Evolutionary conservation across 2,888 invertebrate species (phyloP).

Genomic region (Ceramica pisi): DNA sequence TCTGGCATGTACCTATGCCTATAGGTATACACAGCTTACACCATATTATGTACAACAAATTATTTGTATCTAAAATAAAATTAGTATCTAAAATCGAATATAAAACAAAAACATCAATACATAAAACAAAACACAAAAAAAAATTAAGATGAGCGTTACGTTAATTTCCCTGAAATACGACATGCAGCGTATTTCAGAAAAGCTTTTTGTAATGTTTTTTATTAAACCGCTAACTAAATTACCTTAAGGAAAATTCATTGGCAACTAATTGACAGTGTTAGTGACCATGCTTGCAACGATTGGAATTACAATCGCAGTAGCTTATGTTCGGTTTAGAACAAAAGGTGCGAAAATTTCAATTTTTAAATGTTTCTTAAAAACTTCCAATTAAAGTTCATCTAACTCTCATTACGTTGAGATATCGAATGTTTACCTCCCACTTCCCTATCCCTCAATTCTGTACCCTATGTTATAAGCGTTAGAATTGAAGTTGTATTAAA

Average conservation of each 20-base stretch:
- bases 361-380: slow-evolving; percentile 33
- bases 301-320: slow-evolving; percentile 18
- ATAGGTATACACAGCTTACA: too few species aligned
- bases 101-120: too few species aligned
- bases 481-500: slow-evolving; percentile 21
- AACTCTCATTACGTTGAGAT: slow-evolving; percentile 41
- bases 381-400: slow-evolving; percentile 37
- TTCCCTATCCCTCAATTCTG: not conserved
- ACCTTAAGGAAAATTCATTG: too few species aligned
- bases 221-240: too few species aligned
- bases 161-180: too few species aligned
- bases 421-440: slow-evolving; percentile 15
- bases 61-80: too few species aligned
- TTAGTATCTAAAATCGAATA: too few species aligned
- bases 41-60: too few species aligned
- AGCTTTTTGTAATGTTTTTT: not conserved
- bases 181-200: not conserved
- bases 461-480: fast-evolving
- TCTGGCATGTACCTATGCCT: too few species aligned
- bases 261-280: not conserved
- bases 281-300: not conserved
- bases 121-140: too few species aligned
- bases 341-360: slow-evolving; percentile 43
- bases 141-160: too few species aligned
- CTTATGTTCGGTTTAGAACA: slow-evolving; percentile 1